Evolutionary conservation across 2,888 invertebrate species (phyloP), one percentile per base, ranked within the genome.

Genomic region (Lepidochitona cinerea): DNA sequence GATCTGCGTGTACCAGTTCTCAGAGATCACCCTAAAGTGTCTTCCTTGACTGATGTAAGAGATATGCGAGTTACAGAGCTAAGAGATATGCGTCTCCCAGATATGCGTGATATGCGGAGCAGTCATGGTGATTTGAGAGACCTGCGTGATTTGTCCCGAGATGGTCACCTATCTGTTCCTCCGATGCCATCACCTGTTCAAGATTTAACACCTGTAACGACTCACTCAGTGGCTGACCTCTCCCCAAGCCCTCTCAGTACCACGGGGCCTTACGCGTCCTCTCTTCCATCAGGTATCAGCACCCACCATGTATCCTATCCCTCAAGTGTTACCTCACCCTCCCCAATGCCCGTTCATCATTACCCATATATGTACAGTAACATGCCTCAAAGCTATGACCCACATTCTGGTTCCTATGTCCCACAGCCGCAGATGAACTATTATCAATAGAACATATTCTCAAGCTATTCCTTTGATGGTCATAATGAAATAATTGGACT

Each of bases 331-430:
- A 59, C 59, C 2, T 59, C 59, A 23, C 32, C 59, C 7, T 59
- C 59, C 1, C 23, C 59, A 14, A 59, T 59, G 59, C 59, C 59
- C 14, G 59, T 59, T 26, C 59, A 59, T 29, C 59, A 59, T 26
- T 59, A 59, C 32, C 59, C 59, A 4, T 59, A 59, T 29, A 59
- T 59, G 59, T 59, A 59, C 59, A 59, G 59, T 29, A 59, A 59
- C 59, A 29, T 59, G 29, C 59, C 59, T 59, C 59, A 59, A 26
- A 29, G 26, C 32, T 59, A 59, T 59, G 59, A 59, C 9, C 59
- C 59, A 23, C 59, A 59, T 32, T 59, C 59, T 29, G 59, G 59
- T 29, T 1, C 59, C 5, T 59, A 59, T 26, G 26, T 59, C 23
- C 59, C 23, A 29, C 59, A 59, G 32, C 59, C 59, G 12, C 59